These are phyloP conservation scores for Drosophila fuyamai DNA, from an alignment of 1,140 invertebrate species.

Conservation along the genomic window DNA sequence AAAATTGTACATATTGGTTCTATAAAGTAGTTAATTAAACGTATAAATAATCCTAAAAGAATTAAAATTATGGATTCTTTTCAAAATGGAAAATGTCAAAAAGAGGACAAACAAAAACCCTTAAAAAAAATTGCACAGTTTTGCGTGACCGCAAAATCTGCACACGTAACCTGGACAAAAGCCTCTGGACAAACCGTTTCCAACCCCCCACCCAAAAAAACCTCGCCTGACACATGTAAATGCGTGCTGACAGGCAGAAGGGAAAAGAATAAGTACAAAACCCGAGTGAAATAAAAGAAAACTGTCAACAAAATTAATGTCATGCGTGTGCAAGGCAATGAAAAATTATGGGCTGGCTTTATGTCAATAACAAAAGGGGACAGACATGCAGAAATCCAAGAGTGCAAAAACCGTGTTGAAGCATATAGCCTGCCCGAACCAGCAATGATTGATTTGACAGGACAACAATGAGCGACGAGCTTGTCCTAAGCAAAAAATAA, in stretches of 20 bases:
- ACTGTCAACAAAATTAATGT: slow-evolving; percentile 84
- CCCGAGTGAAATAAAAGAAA: slow-evolving; percentile 73
- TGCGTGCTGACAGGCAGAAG: slow-evolving; percentile 72
- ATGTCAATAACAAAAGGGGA: slow-evolving; percentile 75
- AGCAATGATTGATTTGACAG: slow-evolving; percentile 84
- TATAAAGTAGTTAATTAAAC: too few relatives aligned
- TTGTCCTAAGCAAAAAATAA: slow-evolving; percentile 39
- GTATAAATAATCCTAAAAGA: too few relatives aligned
- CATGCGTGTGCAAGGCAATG: slow-evolving; percentile 81
- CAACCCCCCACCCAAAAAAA: slow-evolving; percentile 10
- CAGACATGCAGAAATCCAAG: slow-evolving; percentile 38
- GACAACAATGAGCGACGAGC: slow-evolving; percentile 54
- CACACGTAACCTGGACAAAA: slow-evolving; percentile 35
- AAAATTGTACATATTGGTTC: too few relatives aligned
- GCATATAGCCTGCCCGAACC: slow-evolving; percentile 10
- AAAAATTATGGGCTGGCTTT: slow-evolving; percentile 81
- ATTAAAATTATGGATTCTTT: not conserved
- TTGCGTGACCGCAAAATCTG: slow-evolving; percentile 61
- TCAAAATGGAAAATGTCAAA: not conserved
- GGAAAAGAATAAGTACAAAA: slow-evolving; percentile 62
- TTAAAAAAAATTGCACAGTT: slow-evolving; percentile 22
- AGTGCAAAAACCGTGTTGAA: slow-evolving; percentile 25
- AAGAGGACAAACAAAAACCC: slow-evolving; percentile 1
- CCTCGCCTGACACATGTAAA: slow-evolving; percentile 75
- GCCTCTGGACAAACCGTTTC: slow-evolving; percentile 10